Evolutionary conservation across 2,797 vertebrate genomes (phyloP), one percentile per base, ranked within the genome.

Genomic region (Falco concolor): DNA sequence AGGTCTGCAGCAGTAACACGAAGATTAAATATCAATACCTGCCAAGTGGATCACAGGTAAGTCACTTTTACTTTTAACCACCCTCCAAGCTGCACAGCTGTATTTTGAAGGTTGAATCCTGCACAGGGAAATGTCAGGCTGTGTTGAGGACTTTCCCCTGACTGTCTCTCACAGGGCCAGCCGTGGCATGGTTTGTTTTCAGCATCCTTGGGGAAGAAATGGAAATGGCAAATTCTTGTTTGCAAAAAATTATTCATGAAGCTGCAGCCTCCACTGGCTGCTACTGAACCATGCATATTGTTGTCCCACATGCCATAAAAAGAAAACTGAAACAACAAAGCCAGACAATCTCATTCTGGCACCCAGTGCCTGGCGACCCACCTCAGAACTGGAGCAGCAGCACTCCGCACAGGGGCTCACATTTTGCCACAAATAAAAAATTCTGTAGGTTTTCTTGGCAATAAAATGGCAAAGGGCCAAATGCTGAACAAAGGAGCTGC

Each of bases 201-300:
- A 94, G 61, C 36, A 40, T 70, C 83, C 89, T 93, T 52, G 7
- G n/a, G 64, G 74, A 8, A 89, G 45, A 57, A 90, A 79, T 4
- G 10, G 40, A 89, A 94, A 95, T 25, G 63, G 74, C 10, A 95
- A 85, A 89, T 36, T 69, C 47, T 79, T 5, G 4, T 82, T 68
- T 84, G 59, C 68, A 92, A 93, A 85, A 92, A 81, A 84, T 64
- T 92, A 91, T 84, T 83, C n/a, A 77, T 38, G 74, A 76, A 87
- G 60, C 73, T 77, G 53, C 86, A 91, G 74, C 54, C 72, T 63
- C 75, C 79, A 42, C 70, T 87, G 64, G 56, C 56, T 93, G 80
- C 63, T 91, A 53, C 52, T 67, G 80, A 95, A 40, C 69, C 64
- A 73, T 13, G 32, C 17, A 44, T 50, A 24, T 38, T 80, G 57